These are phyloP conservation scores for Tipula unca DNA, from an alignment of 2,888 invertebrate species.

Conservation along the genomic window DNA sequence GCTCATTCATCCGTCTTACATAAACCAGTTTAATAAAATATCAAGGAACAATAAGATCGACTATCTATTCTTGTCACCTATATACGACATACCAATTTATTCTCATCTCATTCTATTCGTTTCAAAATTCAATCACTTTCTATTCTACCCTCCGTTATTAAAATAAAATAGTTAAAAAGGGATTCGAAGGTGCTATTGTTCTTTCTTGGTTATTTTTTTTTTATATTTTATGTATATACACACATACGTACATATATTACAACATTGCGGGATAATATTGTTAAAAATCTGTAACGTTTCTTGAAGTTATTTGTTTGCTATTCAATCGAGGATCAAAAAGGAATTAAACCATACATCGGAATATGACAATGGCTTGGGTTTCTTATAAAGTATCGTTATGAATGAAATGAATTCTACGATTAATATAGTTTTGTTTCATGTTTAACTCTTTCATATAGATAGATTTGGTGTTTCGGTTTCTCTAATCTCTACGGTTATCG, in stretches of 20 bases:
- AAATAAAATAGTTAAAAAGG: neutral
- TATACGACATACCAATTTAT: neutral
- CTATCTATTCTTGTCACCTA: constrained; percentile 2
- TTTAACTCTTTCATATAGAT: too few species aligned
- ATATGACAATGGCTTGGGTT: neutral
- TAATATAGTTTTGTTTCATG: too few species aligned
- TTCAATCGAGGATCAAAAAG: neutral
- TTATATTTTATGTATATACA: too few species aligned
- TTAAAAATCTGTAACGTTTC: neutral
- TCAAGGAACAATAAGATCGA: neutral
- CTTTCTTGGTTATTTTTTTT: neutral
- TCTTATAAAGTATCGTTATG: neutral
- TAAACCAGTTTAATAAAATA: neutral
- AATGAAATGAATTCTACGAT: neutral
- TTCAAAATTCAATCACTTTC: neutral
- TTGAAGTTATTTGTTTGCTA: neutral
- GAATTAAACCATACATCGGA: neutral
- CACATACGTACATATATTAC: too few species aligned
- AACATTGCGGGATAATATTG: neutral
- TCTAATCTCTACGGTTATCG: too few species aligned
- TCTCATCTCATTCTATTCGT: neutral
- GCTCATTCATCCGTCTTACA: neutral
- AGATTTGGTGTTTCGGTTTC: too few species aligned
- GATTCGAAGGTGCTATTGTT: neutral
- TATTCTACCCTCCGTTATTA: neutral